Base-by-base conservation (phyloP, 2,888 invertebrate species). In the Harpalus rufipes region DNA sequence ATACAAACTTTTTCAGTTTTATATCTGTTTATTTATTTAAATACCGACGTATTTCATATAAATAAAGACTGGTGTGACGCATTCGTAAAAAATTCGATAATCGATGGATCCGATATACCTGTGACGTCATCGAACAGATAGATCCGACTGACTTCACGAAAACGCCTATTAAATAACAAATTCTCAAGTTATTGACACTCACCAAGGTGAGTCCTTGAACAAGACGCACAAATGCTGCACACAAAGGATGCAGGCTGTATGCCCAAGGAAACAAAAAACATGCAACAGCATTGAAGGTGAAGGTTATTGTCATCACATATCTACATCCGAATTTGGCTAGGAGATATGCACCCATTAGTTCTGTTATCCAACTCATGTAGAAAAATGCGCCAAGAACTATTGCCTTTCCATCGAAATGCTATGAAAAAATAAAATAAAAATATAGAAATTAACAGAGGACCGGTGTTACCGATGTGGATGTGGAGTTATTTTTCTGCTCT, bases 171-270 rank as follows among this genome's bases (percentile, higher is more conserved):
- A 44, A 10, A 44, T 10, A 44, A 10, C 5, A 44, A 44, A 44
- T 10, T 44, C 8, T 10, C 7, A 44, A 44, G 21, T 61, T 21
- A 16, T 10, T 21, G 61, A 2, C 16, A 44, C 72, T 81, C 25
- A 81, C 81, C 51, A 81, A 56, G 12, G 58, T 14, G 14, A 81
- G n/a, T 32, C 81, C 81, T 81, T 81, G 81, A 51, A 81, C n/a
- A 16, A 68, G 25, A 12, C 81, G n/a, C 16, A 81, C 68, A 44
- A 81, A 14, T 18, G 65, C 58, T 7, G 81, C 81, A 41, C 68
- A 81, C 32, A 68, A 56, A 25, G 81, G 81, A 68, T 81, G 81
- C 51, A 81, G 12, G 6, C 41, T 14, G 51, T 68, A 68, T 14
- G 68, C 12, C 44, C 41, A 65, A 7, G 81, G 68, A 81, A 81